Base-by-base conservation (phyloP, 2,888 invertebrate genomes). In the Cosmia pyralina region DNA sequence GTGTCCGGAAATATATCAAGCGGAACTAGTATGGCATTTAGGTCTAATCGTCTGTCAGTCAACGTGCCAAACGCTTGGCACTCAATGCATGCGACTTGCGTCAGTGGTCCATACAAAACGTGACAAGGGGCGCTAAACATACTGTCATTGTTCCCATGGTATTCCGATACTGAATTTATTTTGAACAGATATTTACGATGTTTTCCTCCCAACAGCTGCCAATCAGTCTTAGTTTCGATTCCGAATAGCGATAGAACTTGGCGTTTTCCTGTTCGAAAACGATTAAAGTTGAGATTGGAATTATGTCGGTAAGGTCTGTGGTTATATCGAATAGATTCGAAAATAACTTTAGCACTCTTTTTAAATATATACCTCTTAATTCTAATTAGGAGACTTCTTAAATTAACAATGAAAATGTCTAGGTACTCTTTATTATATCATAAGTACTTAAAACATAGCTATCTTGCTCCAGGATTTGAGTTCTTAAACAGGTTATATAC, bases 41-140 rank as follows among this genome's bases (percentile, higher is more conserved):
- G 60, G 53, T 73, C 63, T 69, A 80, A 68, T 83, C 34, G 78
- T 72, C 70, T 78, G 72, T 82, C 79, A 82, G 71, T 86, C 74
- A 74, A 59, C 64, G 73, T 79, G 79, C 70, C 65, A 79, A 79
- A 75, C 73, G 79, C 58, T 77, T 86, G 75, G 73, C 85, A 82
- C 69, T 77, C 74, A 62, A 68, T 73, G 74, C 75, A 72, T 75
- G 69, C 69, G 17, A 77, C 75, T 82, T 84, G 76, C 86, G 77
- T 85, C 86, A 86, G 75, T 81, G 72, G 72, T 79, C 69, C 64
- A 57, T 65, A 52, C 72, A 53, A 55, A 62, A 81, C 72, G 69
- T 74, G 86, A 85, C 71, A 81, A 53, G 60, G 65, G 62, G 58
- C 57, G 59, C 72, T 73, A 76, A 84, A 81, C 67, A 57, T 48